Evolutionary conservation across 1,140 invertebrate species (phyloP), one percentile per base, ranked within the genome.

Genomic region (Plectus sambesii): DNA sequence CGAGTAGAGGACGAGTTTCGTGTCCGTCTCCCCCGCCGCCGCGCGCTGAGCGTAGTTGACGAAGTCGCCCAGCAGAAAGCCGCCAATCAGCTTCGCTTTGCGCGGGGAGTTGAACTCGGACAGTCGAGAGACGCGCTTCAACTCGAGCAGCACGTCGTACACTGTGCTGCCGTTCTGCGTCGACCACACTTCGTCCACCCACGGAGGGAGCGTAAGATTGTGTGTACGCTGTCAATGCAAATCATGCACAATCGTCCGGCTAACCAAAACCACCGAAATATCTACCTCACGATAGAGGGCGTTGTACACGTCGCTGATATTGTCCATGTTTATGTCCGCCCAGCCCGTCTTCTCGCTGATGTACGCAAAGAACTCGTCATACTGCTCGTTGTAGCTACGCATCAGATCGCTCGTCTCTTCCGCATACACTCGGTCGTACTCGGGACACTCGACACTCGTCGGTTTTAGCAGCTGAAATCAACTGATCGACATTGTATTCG

Each of bases 21-120:
- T n/a, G n/a, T n/a, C n/a, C n/a, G 46, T 26, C 17, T 51, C 55
- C 37, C 33, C 42, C n/a, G 29, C 19, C 12, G 33, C 22, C 5
- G 56, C 36, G 3, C 24, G 19, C 20, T 59, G 17, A 5, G 42
- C 23, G 35, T 57, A 42, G 1, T 25, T 6, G 27, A 58, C 24
- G 42, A 47, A 60, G 29, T 58, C 56, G 1, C 38, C 55, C 3
- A 58, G 43, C 22, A 58, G 41, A 50, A 30, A 50, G 12, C 56
- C 56, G 17, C 40, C 48, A n/a, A 33, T 37, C 9, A 60, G 27
- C 20, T 33, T 33, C 23, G 19, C 15, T 24, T 48, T 30, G 3
- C 27, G 33, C 12, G 20, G 53, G n/a, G 24, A 20, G 22, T 49
- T 55, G 26, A 58, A 58, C 35, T 60, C 24, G n/a, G 42, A 23